phyloP scores from a whole-genome alignment of 1,140 invertebrate genomes.

The Lasioglossum baleicum region DNA sequence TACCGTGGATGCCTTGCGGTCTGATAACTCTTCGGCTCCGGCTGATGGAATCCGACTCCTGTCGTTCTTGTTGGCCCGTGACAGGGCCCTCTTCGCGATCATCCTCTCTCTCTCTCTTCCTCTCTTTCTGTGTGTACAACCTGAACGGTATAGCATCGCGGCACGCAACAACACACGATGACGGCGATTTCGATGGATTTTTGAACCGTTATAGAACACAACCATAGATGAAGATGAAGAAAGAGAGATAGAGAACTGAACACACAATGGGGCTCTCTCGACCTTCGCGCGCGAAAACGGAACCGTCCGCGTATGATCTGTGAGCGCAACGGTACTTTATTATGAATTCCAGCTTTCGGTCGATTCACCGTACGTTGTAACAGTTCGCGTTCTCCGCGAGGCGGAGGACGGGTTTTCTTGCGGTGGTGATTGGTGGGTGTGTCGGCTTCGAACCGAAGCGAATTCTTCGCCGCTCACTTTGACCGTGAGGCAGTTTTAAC shows the following conservation, averaged over 20 bases:
- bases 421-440: not conserved
- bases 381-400: not conserved
- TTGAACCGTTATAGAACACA: conserved; percentile 34
- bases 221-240: no score
- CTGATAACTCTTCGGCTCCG: conserved; percentile 41
- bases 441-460: not conserved
- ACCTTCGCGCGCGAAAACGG: not conserved
- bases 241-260: no score
- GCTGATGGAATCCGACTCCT: conserved; percentile 40
- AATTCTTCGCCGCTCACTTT: not conserved
- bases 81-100: not conserved
- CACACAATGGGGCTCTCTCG: conserved; percentile 18
- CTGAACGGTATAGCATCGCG: conserved; percentile 27
- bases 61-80: conserved; percentile 15
- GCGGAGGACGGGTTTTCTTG: not conserved
- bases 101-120: not conserved
- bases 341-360: conserved; percentile 28
- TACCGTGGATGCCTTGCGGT: conserved; percentile 48
- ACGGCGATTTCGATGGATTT: conserved; percentile 31
- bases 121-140: no score
- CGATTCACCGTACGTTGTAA: not conserved
- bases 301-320: conserved; percentile 17
- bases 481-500: not conserved
- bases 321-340: conserved; percentile 32
- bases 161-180: not conserved